Conservation (phyloP, 2,113 vertebrate species). For the Arothron firmamentum region DNA sequence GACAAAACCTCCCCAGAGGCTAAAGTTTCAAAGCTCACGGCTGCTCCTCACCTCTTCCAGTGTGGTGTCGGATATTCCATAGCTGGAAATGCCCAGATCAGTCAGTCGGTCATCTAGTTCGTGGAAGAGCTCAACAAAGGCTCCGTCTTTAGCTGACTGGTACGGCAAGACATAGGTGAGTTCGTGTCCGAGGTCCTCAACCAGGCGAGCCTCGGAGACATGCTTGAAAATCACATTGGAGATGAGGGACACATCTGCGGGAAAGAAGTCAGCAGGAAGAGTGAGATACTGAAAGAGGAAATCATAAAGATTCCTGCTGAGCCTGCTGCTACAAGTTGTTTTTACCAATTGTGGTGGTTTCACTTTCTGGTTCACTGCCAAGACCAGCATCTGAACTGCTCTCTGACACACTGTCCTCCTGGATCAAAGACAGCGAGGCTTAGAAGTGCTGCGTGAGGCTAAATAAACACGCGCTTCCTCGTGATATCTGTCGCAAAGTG, state of each 20-base stretch:
- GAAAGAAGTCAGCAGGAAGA: neutral
- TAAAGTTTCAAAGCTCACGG: neutral
- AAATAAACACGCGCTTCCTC: neutral
- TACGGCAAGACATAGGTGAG: slow-evolving; percentile 91
- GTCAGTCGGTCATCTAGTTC: slow-evolving; percentile 94
- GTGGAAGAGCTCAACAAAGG: slow-evolving; percentile 95
- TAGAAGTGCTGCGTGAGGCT: neutral
- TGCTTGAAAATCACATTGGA: slow-evolving; percentile 95
- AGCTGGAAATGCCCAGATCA: slow-evolving; percentile 95
- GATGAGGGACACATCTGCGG: slow-evolving; percentile 90
- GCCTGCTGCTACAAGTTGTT: neutral
- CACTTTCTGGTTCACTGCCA: slow-evolving; percentile 98
- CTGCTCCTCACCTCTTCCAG: slow-evolving; percentile 84
- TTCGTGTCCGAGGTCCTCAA: slow-evolving; percentile 96
- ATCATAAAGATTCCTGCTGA: neutral
- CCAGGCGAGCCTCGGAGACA: slow-evolving; percentile 86
- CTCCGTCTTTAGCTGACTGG: slow-evolving; percentile 91
- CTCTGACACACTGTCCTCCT: slow-evolving; percentile 96
- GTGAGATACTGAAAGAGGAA: neutral
- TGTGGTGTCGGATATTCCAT: slow-evolving; percentile 95
- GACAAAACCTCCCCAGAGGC: neutral
- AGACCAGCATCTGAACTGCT: slow-evolving; percentile 97
- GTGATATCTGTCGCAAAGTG: too few species aligned
- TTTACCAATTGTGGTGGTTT: slow-evolving; percentile 94
- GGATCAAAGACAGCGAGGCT: slow-evolving; percentile 47